Evolutionary conservation across 2,113 vertebrate genomes (phyloP).

Genomic region (Cavia aperea): DNA sequence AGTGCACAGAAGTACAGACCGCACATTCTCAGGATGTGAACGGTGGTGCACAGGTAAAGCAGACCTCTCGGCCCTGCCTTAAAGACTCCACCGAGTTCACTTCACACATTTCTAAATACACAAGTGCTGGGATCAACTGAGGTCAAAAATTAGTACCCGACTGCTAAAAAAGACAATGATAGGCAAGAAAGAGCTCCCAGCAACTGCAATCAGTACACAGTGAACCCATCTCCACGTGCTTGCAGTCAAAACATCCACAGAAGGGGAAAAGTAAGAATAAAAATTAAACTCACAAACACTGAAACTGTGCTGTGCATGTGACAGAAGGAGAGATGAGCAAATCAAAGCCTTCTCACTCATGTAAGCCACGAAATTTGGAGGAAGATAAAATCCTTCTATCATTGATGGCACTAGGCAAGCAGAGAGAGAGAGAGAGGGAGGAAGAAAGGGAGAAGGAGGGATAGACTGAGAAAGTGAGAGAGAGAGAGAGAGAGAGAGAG

Average conservation of each 20-base stretch:
- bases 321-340: background rate
- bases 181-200: background rate
- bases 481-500: no score
- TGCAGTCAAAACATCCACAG: background rate
- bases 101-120: background rate
- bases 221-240: background rate
- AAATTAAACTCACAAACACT: background rate
- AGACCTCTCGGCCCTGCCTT: background rate
- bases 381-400: background rate
- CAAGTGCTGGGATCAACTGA: background rate
- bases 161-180: background rate
- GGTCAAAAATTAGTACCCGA: background rate
- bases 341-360: background rate
- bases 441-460: no score
- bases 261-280: background rate
- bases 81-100: background rate
- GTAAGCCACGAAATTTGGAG: background rate
- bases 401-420: background rate
- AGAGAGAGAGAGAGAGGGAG: background rate
- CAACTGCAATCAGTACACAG: background rate
- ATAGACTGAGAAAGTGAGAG: no score
- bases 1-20: background rate
- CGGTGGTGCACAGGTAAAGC: background rate
- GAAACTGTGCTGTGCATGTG: background rate
- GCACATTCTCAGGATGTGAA: background rate